Evolutionary conservation across 2,113 vertebrate genomes (phyloP).

Genomic region (Rhinoptilus africanus): DNA sequence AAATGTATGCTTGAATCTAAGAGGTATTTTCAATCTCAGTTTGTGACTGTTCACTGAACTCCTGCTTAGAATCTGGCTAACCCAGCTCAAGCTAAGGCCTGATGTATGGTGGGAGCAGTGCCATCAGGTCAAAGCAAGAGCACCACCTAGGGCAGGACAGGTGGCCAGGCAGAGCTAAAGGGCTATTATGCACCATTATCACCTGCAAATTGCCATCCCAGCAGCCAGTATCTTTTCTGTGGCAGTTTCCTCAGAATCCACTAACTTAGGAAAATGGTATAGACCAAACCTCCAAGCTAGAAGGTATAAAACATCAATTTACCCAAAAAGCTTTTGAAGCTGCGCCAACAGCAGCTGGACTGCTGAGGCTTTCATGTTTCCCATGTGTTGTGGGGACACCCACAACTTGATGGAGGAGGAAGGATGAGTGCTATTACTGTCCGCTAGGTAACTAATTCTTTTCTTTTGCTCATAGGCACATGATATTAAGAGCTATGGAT

Average conservation of each 20-base stretch:
- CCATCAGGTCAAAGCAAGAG: neutral
- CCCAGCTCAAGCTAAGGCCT: neutral
- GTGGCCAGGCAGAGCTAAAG: neutral
- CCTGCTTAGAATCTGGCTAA: neutral
- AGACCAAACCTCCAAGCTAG: neutral
- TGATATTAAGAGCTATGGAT: neutral
- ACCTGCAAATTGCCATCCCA: neutral
- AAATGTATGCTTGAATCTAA: neutral
- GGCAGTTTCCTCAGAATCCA: neutral
- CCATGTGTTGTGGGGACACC: neutral
- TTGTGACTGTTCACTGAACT: neutral
- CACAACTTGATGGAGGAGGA: neutral
- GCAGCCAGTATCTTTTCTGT: neutral
- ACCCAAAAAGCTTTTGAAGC: neutral
- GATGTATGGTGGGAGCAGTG: neutral
- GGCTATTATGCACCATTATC: neutral
- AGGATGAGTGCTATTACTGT: neutral
- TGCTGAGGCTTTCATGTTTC: neutral
- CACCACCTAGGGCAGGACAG: neutral
- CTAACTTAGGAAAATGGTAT: neutral
- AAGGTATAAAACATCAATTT: neutral
- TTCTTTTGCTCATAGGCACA: neutral
- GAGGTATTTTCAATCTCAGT: neutral
- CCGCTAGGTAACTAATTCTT: neutral
- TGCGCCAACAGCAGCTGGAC: neutral